phyloP scores from a whole-genome alignment of 2,888 invertebrate genomes.

The Prosapia bicincta region DNA sequence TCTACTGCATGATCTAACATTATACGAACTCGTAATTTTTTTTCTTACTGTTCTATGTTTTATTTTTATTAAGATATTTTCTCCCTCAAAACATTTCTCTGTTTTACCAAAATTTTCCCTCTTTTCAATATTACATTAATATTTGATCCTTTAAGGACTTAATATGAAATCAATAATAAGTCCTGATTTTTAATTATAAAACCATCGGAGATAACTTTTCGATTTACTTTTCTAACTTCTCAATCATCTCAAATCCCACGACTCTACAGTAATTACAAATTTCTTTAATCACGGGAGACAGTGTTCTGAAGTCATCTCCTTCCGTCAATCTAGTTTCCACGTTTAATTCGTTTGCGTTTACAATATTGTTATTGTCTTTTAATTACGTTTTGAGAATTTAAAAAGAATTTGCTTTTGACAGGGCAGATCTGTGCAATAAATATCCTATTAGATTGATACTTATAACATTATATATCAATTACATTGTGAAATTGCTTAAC shows the following conservation, averaged over 20 bases:
- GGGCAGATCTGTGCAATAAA: neutral
- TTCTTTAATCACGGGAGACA: neutral
- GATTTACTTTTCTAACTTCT: neutral
- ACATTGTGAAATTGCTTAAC: too few species aligned
- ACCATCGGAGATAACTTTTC: neutral
- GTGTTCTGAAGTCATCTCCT: neutral
- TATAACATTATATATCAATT: too few species aligned
- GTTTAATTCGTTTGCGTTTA: neutral
- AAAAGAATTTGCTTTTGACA: neutral
- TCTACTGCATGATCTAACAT: too few species aligned
- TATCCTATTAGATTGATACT: too few species aligned
- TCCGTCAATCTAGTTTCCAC: neutral
- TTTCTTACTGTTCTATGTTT: too few species aligned
- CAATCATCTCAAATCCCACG: neutral
- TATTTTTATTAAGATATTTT: too few species aligned
- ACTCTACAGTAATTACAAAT: neutral
- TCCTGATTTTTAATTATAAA: neutral
- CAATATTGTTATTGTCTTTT: neutral
- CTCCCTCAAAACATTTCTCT: too few species aligned
- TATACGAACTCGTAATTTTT: too few species aligned
- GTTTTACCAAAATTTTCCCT: too few species aligned
- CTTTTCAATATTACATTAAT: too few species aligned
- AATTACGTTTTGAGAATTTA: neutral
- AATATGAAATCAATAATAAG: too few species aligned
- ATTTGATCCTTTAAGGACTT: too few species aligned